Conservation (phyloP, 2,797 vertebrate species). For the Ciconia nigra region DNA sequence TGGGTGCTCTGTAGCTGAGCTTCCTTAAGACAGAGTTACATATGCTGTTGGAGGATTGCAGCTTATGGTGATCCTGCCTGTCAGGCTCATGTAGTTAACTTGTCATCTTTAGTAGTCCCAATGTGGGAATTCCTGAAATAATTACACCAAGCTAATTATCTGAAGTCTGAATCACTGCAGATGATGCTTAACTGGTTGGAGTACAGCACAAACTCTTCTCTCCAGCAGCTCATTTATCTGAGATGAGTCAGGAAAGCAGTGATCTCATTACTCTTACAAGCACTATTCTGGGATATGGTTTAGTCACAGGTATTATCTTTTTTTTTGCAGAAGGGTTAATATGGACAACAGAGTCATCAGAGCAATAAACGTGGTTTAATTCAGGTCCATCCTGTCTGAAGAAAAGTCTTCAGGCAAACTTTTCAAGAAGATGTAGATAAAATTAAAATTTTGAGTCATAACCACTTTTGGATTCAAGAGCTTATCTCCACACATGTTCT, state of each 20-base stretch:
- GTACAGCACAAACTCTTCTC: neutral
- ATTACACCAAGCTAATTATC: neutral
- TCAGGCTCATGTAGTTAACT: neutral
- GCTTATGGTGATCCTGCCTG: neutral
- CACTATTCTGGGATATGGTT: neutral
- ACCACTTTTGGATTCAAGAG: neutral
- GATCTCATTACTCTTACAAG: neutral
- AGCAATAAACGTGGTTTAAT: neutral
- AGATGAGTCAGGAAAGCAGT: constrained; percentile 21
- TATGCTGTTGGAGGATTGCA: neutral
- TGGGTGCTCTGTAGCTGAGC: neutral
- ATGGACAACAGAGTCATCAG: neutral
- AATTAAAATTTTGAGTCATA: neutral
- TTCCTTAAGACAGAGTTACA: neutral
- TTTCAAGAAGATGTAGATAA: neutral
- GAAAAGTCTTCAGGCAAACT: neutral
- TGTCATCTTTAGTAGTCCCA: neutral
- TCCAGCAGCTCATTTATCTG: neutral
- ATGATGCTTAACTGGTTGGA: neutral
- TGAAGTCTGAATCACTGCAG: constrained; percentile 4
- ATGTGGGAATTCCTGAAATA: constrained; percentile 24
- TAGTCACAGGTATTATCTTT: neutral
- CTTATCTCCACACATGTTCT: neutral
- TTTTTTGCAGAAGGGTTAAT: neutral
- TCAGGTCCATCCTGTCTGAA: neutral